These are phyloP conservation scores for Pachyramphus minor DNA, from an alignment of 2,113 vertebrate genomes.

Conservation along the genomic window DNA sequence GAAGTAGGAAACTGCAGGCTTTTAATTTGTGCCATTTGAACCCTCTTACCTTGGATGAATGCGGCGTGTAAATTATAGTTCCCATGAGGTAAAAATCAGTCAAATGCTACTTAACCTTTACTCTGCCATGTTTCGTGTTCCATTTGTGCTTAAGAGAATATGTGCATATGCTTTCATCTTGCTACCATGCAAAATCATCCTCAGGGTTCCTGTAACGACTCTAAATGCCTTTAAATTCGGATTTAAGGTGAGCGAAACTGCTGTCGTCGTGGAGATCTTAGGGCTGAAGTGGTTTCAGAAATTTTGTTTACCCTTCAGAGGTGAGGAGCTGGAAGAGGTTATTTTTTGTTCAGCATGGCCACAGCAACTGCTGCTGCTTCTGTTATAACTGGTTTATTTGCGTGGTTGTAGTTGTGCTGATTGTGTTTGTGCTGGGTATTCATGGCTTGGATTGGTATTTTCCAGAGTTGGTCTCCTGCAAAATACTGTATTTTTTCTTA, in stretches of 20 bases:
- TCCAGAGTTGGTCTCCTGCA: not conserved
- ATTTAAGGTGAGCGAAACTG: not conserved
- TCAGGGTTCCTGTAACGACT: not conserved
- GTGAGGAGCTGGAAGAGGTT: not conserved
- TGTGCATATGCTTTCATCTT: not conserved
- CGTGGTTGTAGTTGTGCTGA: not conserved
- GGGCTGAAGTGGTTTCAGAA: not conserved
- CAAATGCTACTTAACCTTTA: conserved; percentile 56
- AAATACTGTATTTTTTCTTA: not conserved
- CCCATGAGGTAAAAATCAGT: conserved; percentile 60
- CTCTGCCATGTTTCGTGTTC: conserved; percentile 40
- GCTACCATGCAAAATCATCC: not conserved
- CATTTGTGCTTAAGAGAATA: conserved; percentile 38
- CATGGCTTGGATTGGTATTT: not conserved
- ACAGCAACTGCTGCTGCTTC: not conserved
- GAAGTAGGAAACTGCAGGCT: conserved; percentile 50
- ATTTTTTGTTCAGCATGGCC: not conserved
- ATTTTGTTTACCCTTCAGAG: not conserved
- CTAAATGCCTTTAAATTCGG: not conserved
- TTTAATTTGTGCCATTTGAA: conserved; percentile 67
- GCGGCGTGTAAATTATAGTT: conserved; percentile 41
- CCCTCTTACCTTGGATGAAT: conserved; percentile 58
- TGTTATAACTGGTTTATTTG: not conserved
- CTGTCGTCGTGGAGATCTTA: not conserved
- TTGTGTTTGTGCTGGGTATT: not conserved